Base-by-base conservation (phyloP, 2,888 invertebrate species). In the Drosophila ezoana region DNA sequence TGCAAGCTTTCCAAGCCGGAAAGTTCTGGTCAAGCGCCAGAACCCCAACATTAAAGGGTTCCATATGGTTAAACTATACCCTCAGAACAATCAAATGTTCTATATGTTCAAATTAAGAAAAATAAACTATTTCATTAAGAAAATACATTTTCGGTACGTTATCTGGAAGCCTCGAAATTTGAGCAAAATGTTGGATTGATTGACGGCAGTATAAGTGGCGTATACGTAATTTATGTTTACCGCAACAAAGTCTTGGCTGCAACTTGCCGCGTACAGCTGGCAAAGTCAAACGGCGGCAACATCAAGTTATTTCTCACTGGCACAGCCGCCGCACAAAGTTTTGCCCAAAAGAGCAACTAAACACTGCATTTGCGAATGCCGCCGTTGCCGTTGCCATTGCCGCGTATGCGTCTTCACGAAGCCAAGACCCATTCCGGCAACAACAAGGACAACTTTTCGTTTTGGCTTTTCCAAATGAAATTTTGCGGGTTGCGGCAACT, bases 401-500 rank as follows among this genome's bases (percentile, higher is more conserved):
- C 37, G 37, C 38, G 40, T 16, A 4, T 48, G 59, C 48, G 16
- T 52, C 63, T 71, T 70, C 63, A 16, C 52, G 44, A 54, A 56
- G 54, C 62, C 41, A 48, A 67, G 66, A 66, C 49, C 65, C 58
- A 54, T 58, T 66, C 58, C 48, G 52, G 59, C 60, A 63, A 41
- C 60, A 53, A 56, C 67, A 53, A 56, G 74, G 54, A 63, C 72
- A 80, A 79, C 75, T 77, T 71, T 73, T 65, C 68, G 60, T 58
- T 28, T 76, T 78, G 81, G 72, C 76, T 72, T 76, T 71, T 64
- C 59, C 61, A 76, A 81, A 81, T 81, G 81, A 73, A 81, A 81
- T 81, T 73, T 73, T 73, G 79, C 68, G 80, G 80, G 76, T 81
- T 81, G 44, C 58, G 65, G 72, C 66, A 69, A 57, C 54, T 64